These are phyloP conservation scores for Aurelia aurita complex sp. Pacific DNA, from an alignment of 30 jellyfish, hydroid and myxozoan species.

Conservation along the genomic window DNA sequence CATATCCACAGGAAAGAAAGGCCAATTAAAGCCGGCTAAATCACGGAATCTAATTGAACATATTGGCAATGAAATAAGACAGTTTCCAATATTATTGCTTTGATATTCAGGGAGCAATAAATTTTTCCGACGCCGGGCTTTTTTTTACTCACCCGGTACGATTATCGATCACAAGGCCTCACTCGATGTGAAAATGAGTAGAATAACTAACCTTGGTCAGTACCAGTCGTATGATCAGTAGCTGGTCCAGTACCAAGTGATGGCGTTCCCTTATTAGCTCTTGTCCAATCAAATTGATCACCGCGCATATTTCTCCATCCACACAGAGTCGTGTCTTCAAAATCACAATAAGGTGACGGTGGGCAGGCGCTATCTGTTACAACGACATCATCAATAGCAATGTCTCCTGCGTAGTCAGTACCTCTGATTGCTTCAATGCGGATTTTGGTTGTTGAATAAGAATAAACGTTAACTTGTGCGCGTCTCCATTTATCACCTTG, in stretches of 20 bases:
- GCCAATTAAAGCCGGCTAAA: too few species aligned
- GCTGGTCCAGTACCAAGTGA: constrained; percentile 98
- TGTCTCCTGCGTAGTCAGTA: constrained; percentile 82
- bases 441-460: constrained; percentile 53
- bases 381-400: constrained; percentile 89
- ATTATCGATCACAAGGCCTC: too few species aligned
- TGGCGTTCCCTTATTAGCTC: constrained; percentile 97
- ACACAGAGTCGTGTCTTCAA: constrained; percentile 79
- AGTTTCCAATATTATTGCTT: too few species aligned
- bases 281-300: constrained; percentile 94
- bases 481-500: constrained; percentile 95
- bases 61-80: too few species aligned
- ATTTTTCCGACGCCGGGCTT: too few species aligned
- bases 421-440: constrained; percentile 96
- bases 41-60: too few species aligned
- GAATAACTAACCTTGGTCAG: constrained; percentile 72
- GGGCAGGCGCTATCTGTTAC: constrained; percentile 78
- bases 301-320: constrained; percentile 74
- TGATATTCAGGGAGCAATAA: too few species aligned
- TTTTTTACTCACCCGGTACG: too few species aligned
- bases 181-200: too few species aligned
- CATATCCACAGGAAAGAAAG: too few species aligned
- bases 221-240: constrained; percentile 98
- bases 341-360: constrained; percentile 83
- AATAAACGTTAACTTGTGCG: constrained; percentile 88